phyloP scores from a whole-genome alignment of 2,888 invertebrate species.

The Drosophila vallismaia region DNA sequence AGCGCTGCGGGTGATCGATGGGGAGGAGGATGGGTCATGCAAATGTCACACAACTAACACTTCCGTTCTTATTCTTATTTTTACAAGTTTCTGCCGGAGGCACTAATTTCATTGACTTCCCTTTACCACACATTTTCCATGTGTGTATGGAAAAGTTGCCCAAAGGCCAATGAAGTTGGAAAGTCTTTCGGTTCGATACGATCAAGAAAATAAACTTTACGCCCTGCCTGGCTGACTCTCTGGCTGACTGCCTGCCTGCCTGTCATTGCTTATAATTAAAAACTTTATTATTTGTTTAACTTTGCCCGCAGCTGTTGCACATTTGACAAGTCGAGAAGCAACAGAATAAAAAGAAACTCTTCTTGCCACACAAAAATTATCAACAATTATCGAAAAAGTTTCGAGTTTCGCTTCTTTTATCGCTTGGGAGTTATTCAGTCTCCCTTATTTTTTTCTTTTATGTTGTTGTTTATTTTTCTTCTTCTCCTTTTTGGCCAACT shows the following conservation, averaged over 20 bases:
- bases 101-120: conserved; percentile 73
- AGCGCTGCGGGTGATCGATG: conserved; percentile 22
- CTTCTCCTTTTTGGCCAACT: neutral
- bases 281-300: conserved; percentile 78
- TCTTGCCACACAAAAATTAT: conserved; percentile 52
- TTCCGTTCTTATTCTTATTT: conserved; percentile 31
- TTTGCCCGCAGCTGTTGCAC: conserved; percentile 77
- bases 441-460: neutral
- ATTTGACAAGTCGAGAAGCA: conserved; percentile 55
- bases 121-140: conserved; percentile 22
- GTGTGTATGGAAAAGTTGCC: conserved; percentile 21
- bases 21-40: conserved; percentile 41
- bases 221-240: conserved; percentile 18
- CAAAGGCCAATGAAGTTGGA: conserved; percentile 13
- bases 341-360: conserved; percentile 3
- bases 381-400: conserved; percentile 72
- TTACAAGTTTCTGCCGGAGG: conserved; percentile 41
- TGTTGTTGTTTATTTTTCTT: neutral
- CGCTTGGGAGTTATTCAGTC: conserved; percentile 41
- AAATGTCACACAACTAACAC: conserved; percentile 66
- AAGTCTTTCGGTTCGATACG: conserved; percentile 39
- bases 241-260: conserved; percentile 30
- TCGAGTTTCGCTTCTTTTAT: conserved; percentile 58
- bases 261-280: conserved; percentile 71
- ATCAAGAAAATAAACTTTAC: conserved; percentile 54